Conservation (phyloP, 2,888 invertebrate species). For the Hofmannophila pseudospretella region DNA sequence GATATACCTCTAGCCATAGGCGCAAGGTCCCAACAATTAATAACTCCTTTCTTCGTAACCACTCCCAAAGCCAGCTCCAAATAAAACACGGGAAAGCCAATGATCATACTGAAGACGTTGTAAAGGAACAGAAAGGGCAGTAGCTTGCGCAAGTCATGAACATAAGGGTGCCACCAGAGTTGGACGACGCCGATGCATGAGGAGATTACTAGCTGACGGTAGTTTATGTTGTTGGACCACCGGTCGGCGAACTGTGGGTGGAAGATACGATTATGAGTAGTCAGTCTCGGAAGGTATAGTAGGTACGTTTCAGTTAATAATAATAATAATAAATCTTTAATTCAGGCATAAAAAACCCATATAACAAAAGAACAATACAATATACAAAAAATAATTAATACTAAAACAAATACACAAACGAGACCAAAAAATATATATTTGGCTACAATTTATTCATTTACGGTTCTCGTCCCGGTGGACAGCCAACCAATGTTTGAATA, state of each 20-base stretch:
- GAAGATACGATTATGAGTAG: slow-evolving; percentile 1
- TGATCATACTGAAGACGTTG: slow-evolving; percentile 54
- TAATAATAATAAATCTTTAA: no score
- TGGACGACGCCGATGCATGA: slow-evolving; percentile 61
- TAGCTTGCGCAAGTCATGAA: slow-evolving; percentile 45
- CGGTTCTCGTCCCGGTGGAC: no score
- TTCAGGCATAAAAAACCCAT: no score
- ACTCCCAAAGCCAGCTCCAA: slow-evolving; percentile 61
- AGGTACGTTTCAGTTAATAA: background rate
- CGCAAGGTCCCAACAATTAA: slow-evolving; percentile 64
- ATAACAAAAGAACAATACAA: no score
- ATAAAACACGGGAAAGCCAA: slow-evolving; percentile 63
- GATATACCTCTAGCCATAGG: slow-evolving; percentile 64
- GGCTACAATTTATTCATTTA: no score
- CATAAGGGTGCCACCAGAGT: slow-evolving; percentile 66
- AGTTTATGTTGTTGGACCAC: slow-evolving; percentile 66
- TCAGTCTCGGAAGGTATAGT: background rate
- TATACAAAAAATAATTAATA: no score
- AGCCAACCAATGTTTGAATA: no score
- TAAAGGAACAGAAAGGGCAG: slow-evolving; percentile 62
- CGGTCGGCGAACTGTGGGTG: slow-evolving; percentile 44
- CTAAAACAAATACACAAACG: no score
- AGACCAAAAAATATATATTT: no score
- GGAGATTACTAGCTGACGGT: slow-evolving; percentile 58
- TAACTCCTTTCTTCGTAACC: slow-evolving; percentile 57